phyloP scores from a whole-genome alignment of 2,113 vertebrate species.

The Gymnocephalus cernua region DNA sequence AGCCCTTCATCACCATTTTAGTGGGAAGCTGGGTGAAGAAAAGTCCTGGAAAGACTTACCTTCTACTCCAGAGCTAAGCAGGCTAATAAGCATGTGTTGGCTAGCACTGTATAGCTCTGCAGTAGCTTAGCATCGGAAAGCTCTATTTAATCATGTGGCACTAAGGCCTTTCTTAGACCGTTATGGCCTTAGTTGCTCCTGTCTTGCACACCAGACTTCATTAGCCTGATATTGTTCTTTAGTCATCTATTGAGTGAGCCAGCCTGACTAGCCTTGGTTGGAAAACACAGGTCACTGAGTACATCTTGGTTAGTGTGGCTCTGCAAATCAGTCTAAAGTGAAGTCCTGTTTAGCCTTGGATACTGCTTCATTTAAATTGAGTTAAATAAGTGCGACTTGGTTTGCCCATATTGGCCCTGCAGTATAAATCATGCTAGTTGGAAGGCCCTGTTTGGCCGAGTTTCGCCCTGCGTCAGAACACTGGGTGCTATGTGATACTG shows the following conservation, averaged over 20 bases:
- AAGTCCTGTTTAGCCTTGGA: not conserved
- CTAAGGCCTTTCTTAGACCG: not conserved
- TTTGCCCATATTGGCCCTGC: not conserved
- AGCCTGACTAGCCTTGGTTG: not conserved
- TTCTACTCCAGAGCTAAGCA: slow-evolving; percentile 15
- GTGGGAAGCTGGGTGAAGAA: slow-evolving; percentile 14
- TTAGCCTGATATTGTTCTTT: not conserved
- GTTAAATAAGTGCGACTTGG: not conserved
- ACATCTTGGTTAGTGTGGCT: not conserved
- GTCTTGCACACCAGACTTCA: not conserved
- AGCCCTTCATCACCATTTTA: slow-evolving; percentile 26
- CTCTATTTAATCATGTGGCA: not conserved
- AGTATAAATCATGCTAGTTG: not conserved
- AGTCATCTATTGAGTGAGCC: not conserved
- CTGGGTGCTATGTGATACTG: slow-evolving; percentile 38
- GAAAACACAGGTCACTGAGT: not conserved
- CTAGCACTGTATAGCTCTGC: not conserved
- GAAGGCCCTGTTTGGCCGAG: not conserved
- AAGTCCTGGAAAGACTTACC: not conserved
- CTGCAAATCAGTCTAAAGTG: not conserved
- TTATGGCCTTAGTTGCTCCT: not conserved
- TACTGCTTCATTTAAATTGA: not conserved
- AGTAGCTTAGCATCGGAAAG: not conserved
- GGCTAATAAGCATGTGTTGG: slow-evolving; percentile 1
- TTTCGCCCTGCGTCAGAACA: slow-evolving; percentile 11